Evolutionary conservation across 2,113 vertebrate species (phyloP).

Genomic region (Ciconia stormi): DNA sequence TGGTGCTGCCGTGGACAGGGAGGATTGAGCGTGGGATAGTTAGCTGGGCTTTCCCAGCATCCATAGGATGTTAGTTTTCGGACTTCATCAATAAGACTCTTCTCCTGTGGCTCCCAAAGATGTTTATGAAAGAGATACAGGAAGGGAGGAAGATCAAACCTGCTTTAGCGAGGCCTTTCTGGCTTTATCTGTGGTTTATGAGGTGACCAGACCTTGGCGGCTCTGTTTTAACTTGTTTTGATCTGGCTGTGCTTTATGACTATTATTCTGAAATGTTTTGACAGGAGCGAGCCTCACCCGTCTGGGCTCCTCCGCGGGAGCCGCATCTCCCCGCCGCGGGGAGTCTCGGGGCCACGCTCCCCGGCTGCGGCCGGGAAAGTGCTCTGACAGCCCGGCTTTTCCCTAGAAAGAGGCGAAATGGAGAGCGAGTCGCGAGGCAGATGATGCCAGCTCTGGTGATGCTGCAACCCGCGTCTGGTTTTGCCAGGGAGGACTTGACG

Average conservation of each 20-base stretch:
- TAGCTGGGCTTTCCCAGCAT: not conserved
- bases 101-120: constrained; percentile 6
- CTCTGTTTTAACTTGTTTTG: constrained; percentile 66
- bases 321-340: not conserved
- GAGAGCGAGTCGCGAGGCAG: fast-evolving
- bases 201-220: constrained; percentile 62
- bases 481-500: not conserved
- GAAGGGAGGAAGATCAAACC: constrained; percentile 70
- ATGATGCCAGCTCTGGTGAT: not conserved
- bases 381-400: fast-evolving
- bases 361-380: fast-evolving
- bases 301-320: not conserved
- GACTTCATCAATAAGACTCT: constrained; percentile 51
- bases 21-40: constrained; percentile 18
- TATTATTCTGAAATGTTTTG: constrained; percentile 66
- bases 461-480: not conserved
- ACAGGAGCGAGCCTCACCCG: constrained; percentile 37
- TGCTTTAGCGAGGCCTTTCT: not conserved
- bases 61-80: constrained; percentile 32
- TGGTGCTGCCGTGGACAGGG: not conserved
- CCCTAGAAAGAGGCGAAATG: not conserved
- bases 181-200: constrained; percentile 70
- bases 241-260: constrained; percentile 59
- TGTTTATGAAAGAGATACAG: constrained; percentile 69
- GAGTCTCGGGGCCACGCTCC: not conserved